Evolutionary conservation across 1,140 invertebrate genomes (phyloP).

Genomic region (Reticulitermes speratus): DNA sequence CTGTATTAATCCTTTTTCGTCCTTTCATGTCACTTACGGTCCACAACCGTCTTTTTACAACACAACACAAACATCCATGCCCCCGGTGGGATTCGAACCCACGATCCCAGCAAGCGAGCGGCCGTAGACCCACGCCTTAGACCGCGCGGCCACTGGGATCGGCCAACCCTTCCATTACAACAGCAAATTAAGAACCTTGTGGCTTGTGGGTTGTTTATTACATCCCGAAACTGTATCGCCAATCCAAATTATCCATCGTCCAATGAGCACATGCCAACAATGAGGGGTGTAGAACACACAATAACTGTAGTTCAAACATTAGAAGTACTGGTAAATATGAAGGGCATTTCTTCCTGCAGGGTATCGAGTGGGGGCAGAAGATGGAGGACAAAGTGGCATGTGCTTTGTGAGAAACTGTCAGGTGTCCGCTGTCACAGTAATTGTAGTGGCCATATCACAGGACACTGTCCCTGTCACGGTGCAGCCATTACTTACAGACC

Average conservation of each 20-base stretch:
- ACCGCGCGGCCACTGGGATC: no score
- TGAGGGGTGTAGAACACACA: neutral
- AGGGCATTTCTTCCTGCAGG: neutral
- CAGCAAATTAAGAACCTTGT: neutral
- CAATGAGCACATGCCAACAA: neutral
- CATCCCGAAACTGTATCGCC: neutral
- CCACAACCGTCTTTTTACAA: no score
- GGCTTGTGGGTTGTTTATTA: neutral
- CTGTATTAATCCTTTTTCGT: no score
- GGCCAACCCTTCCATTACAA: no score
- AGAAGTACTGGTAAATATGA: neutral
- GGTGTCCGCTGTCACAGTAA: neutral
- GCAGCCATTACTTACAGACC: neutral
- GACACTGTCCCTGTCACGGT: neutral
- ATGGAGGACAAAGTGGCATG: neutral
- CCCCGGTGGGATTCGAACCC: no score
- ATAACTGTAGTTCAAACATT: neutral
- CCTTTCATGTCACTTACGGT: no score
- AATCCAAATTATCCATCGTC: neutral
- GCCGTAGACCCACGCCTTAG: no score
- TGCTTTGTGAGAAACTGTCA: neutral
- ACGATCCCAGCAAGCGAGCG: no score
- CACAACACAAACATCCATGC: no score
- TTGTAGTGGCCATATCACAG: neutral
- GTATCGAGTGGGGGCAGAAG: neutral